Base-by-base conservation (phyloP, 2,797 vertebrate genomes). In the Aldrovandia affinis region DNA sequence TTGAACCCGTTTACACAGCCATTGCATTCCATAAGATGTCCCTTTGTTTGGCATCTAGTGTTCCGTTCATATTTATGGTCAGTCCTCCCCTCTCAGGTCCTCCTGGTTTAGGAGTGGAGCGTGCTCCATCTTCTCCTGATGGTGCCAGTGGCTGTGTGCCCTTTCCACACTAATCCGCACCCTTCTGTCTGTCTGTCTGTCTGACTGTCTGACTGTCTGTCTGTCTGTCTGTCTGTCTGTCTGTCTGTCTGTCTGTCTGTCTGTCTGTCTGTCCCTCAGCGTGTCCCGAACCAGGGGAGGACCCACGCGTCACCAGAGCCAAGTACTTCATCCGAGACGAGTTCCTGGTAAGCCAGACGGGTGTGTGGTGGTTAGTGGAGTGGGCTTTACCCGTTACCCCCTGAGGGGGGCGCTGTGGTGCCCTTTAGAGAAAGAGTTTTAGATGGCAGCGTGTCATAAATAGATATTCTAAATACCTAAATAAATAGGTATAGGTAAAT, bases 281-380 rank as follows among this genome's bases (percentile, higher is more conserved):
- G 55, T 97, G 95, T 94, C 97, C 97, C 44, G 98, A 99, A 91
- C 94, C 94, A 81, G 97, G 96, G 90, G 98, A 99, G 93, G 97
- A 99, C 94, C 96, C 97, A 78, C 97, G 97, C 88, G 98, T 99
- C 92, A 99, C 98, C 90, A 96, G 98, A 93, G 98, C 98, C 93
- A 99, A 99, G 96, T 99, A 99, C 94, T 99, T 99, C 95, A 99
- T 99, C 89, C 95, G 98, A 90, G 98, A 99, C 73, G 98, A 99
- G 92, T 99, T 99, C 93, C 96, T 99, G 97, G 98, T 99, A 93
- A 95, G 97, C 33, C 8, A 20, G 57, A 18, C 25, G 12, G 18
- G 25, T 59, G 8, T 30, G n/a, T n/a, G n/a, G n/a, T n/a, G n/a
- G n/a, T n/a, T n/a, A n/a, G n/a, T n/a, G n/a, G n/a, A n/a, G n/a